phyloP scores from a whole-genome alignment of 2,113 vertebrate species.

The Solenodon paradoxus region DNA sequence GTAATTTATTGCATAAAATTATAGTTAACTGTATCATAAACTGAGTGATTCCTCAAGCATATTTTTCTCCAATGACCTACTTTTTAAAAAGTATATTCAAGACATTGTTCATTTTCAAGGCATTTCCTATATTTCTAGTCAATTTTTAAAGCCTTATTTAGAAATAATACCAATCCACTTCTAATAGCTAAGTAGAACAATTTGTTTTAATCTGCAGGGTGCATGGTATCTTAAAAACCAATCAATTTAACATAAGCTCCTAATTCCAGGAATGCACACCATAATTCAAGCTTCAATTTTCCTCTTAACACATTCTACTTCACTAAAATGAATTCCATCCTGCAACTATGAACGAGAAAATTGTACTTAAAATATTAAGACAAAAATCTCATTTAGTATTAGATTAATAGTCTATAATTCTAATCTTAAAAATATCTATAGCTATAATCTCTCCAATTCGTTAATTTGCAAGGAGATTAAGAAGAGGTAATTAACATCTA shows the following conservation, averaged over 20 bases:
- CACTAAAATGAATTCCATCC: slow-evolving; percentile 52
- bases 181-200: slow-evolving; percentile 40
- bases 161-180: slow-evolving; percentile 35
- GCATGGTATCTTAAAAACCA: slow-evolving; percentile 52
- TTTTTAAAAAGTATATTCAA: slow-evolving; percentile 24
- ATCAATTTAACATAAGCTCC: slow-evolving; percentile 25
- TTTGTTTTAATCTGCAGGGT: slow-evolving; percentile 45
- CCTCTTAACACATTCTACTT: slow-evolving; percentile 52
- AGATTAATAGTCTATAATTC: slow-evolving; percentile 52
- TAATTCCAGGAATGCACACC: slow-evolving; percentile 58
- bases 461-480: slow-evolving; percentile 54
- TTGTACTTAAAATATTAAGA: slow-evolving; percentile 54
- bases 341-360: slow-evolving; percentile 50
- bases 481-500: slow-evolving; percentile 53
- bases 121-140: slow-evolving; percentile 16
- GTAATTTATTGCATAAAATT: background rate
- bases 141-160: slow-evolving; percentile 47
- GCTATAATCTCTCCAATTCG: slow-evolving; percentile 32
- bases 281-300: slow-evolving; percentile 51
- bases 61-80: slow-evolving; percentile 18
- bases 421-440: slow-evolving; percentile 53
- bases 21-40: background rate
- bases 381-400: slow-evolving; percentile 52
- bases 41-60: background rate
- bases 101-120: slow-evolving; percentile 25